Percentiles rank a stretch among this genome's conserved stretches.
phyloP scores from a whole-genome alignment of 2,113 vertebrate genomes.

The Cyprinodon tularosa region DNA sequence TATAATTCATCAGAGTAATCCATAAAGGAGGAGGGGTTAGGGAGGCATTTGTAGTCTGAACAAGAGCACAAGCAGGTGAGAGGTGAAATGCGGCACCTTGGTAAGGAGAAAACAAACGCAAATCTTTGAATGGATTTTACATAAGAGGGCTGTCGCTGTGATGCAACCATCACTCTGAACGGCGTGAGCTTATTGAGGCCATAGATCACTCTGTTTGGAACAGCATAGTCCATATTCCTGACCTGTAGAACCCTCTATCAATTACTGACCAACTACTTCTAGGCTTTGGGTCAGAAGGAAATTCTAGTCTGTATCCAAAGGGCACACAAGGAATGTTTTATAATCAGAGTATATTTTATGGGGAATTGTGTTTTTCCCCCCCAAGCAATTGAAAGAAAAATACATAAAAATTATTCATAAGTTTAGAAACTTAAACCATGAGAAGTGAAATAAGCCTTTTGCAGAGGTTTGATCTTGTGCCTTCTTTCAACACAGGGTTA shows the following conservation, averaged over 20 bases:
- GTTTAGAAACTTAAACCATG: too few relatives aligned
- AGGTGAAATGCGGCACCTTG: not conserved
- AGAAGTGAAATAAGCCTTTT: not conserved
- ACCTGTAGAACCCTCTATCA: not conserved
- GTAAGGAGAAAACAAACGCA: not conserved
- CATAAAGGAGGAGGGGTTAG: not conserved
- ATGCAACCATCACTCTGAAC: conserved; percentile 7
- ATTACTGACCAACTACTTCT: not conserved
- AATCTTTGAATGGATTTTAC: not conserved
- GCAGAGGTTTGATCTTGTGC: not conserved
- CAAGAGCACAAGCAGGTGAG: not conserved
- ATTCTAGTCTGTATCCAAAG: too few relatives aligned
- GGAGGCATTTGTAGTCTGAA: not conserved
- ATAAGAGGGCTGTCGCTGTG: conserved; percentile 12
- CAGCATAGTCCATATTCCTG: not conserved
- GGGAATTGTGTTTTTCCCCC: too few relatives aligned
- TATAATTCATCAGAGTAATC: not conserved
- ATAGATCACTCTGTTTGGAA: conserved; percentile 9
- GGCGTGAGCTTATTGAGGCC: not conserved
- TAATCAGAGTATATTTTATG: not conserved
- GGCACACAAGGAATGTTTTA: not conserved
- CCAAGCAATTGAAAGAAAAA: too few relatives aligned
- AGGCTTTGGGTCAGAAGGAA: not conserved
- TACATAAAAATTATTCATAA: too few relatives aligned
- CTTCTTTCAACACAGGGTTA: not conserved